Base-by-base conservation (phyloP, 2,888 invertebrate species). In the Aspidapion aeneum region DNA sequence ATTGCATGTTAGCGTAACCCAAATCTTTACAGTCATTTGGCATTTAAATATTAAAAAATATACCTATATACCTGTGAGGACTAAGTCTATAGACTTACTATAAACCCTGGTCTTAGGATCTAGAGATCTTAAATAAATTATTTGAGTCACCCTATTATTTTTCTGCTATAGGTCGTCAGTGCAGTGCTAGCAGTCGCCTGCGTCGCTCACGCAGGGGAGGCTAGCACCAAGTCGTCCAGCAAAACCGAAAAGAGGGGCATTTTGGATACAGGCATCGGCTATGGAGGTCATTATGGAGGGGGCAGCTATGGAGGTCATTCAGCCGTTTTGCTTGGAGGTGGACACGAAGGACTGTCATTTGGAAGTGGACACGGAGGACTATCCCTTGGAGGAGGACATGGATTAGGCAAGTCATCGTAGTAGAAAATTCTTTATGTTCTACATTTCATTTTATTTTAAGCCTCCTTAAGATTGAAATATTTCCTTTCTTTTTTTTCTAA, bases 201-300 rank as follows among this genome's bases (percentile, higher is more conserved):
- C 68, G 63, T 69, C 18, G 70, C 68, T 2, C 58, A 49, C 62
- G 72, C 72, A 68, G 74, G 74, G 63, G 72, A 74, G 74, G 74
- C 74, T 68, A 69, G 60, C 57, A 68, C 63, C 58, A 69, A 71
- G 48, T 58, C 62, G 56, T 68, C 68, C 51, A 35, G 35, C 35
- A 73, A 72, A 62, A 73, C 65, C 60, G 74, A 72, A 60, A 74
- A 74, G 69, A 69, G 74, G 18, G 74, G 74, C 20, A 73, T 74
- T 57, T 67, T 73, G 21, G 71, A 71, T 18, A 71, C 70, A 55
- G 69, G 69, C 63, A 65, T 71, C 55, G 73, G 73, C 55, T 69
- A 71, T 61, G 70, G 69, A 50, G 70, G 69, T 9, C 66, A 68
- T 48, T 63, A 66, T 2, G 64, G 66, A n/a, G 67, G 65, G 18